Percentiles rank a stretch among this genome's conserved stretches.
Evolutionary conservation across 2,888 invertebrate genomes (phyloP).

Genomic region (Drosophila differens): DNA sequence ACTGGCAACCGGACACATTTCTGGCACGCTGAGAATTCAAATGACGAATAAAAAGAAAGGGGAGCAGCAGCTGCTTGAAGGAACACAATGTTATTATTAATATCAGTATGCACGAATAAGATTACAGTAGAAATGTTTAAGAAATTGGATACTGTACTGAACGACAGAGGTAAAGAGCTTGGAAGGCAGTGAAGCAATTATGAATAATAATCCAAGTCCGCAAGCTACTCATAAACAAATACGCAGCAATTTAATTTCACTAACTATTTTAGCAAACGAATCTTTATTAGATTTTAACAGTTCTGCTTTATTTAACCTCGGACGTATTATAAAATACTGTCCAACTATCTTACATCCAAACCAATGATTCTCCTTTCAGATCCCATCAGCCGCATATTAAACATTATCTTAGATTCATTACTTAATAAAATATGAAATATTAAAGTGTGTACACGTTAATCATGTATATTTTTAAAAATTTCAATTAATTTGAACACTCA

Average conservation of each 20-base stretch:
- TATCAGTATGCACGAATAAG: slow-evolving; percentile 35
- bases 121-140: slow-evolving; percentile 18
- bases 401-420: not conserved
- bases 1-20: slow-evolving; percentile 47
- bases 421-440: not conserved
- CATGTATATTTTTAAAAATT: too few relatives aligned
- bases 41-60: slow-evolving; percentile 29
- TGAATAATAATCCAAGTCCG: not conserved
- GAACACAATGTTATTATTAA: slow-evolving; percentile 57
- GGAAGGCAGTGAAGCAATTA: not conserved
- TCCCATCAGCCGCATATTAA: not conserved
- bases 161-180: not conserved
- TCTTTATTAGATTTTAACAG: not conserved
- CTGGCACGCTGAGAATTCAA: slow-evolving; percentile 27
- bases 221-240: not conserved
- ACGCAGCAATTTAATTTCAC: not conserved
- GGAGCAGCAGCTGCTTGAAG: slow-evolving; percentile 57
- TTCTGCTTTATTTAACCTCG: not conserved
- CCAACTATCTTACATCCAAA: not conserved
- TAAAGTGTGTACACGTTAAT: not conserved
- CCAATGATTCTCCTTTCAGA: not conserved
- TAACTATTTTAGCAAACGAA: not conserved
- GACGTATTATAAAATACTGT: not conserved
- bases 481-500: not conserved
- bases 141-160: not conserved